Percentiles rank a stretch among this genome's conserved stretches.
Evolutionary conservation across 1,140 invertebrate species (phyloP).

Genomic region (Bombyx mori): ASM3026992v2 NC_085133.1:7700501-7701000

Average conservation of each 20-base stretch:
- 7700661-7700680: too few relatives aligned
- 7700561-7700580: too few relatives aligned
- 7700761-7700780: conserved; percentile 68
- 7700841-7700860: conserved; percentile 83
- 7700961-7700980: neutral
- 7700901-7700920: conserved; percentile 82
- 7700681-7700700: neutral
- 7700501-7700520: too few relatives aligned
- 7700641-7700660: too few relatives aligned
- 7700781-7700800: conserved; percentile 63
- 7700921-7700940: conserved; percentile 70
- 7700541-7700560: too few relatives aligned
- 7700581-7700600: too few relatives aligned
- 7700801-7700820: conserved; percentile 73
- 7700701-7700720: conserved; percentile 21
- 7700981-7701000: too few relatives aligned
- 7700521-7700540: too few relatives aligned
- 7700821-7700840: conserved; percentile 84
- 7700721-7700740: conserved; percentile 53
- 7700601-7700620: too few relatives aligned
- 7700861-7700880: conserved; percentile 85
- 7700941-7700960: conserved; percentile 66
- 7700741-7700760: conserved; percentile 47
- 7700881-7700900: conserved; percentile 90
- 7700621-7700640: too few relatives aligned